Evolutionary conservation across 2,888 invertebrate genomes (phyloP), one percentile per base, ranked within the genome.

Genomic region (Temnothorax rugatulus): DNA sequence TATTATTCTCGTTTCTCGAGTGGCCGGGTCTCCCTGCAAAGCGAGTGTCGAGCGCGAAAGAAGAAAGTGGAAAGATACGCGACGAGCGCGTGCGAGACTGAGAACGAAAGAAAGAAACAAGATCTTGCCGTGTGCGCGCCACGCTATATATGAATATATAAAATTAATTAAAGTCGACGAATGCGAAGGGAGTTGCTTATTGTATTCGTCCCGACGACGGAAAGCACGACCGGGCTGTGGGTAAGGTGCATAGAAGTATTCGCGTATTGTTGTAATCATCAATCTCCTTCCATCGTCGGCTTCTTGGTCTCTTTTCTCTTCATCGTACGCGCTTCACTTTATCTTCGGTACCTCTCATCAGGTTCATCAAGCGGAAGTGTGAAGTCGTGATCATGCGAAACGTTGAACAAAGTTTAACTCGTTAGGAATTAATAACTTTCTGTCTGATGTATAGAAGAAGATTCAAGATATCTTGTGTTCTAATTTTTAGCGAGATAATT

Each of bases 101-200:
- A 75, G 73, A 82, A 54, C n/a, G 84, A 84, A 68, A 84, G 69
- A 74, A 68, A 71, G 74, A 64, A 69, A 61, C 63, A 77, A 64
- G 79, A 59, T 90, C 90, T 90, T 86, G 89, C 82, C 86, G 87
- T 90, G 90, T 86, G 89, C 73, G 87, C 90, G 87, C 89, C 91
- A 25, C 47, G 18, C 25, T 15, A 38, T 52, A n/a, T 13, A 34
- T 50, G 15, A 29, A 91, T 90, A 93, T 93, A 92, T 87, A 93
- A 93, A 93, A 94, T 94, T 94, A 94, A 94, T 94, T 94, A 93
- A 94, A 94, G 91, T 92, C 92, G 90, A 89, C 86, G 89, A 90
- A 91, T 91, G 87, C 88, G 81, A 89, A 91, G 90, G 88, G 91
- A 44, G 87, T 85, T 87, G 88, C 88, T 89, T 90, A 89, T 90